phyloP scores from a whole-genome alignment of 2,113 vertebrate genomes.

The Psittacula cyanocephala region DNA sequence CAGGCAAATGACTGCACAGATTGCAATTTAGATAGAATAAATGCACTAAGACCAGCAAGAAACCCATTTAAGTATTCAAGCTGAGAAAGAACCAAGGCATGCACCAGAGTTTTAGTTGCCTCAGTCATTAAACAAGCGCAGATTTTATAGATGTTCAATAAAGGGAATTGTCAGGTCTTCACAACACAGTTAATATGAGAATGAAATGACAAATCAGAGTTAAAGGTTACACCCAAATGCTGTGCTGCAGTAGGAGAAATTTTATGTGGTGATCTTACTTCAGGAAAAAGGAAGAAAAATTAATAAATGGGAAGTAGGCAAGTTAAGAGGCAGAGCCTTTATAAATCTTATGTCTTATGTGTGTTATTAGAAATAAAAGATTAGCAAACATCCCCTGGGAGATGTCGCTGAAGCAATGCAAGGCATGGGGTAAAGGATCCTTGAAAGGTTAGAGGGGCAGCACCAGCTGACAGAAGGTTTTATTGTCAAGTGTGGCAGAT shows the following conservation, averaged over 20 bases:
- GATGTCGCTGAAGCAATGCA: not conserved
- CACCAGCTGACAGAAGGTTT: not conserved
- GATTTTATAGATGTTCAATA: constrained; percentile 30
- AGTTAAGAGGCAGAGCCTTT: not conserved
- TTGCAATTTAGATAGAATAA: constrained; percentile 27
- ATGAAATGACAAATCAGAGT: constrained; percentile 17
- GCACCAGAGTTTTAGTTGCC: not conserved
- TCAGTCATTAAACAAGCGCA: constrained; percentile 10
- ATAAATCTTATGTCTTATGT: not conserved
- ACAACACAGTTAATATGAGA: not conserved
- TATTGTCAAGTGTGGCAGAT: not conserved
- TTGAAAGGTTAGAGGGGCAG: not conserved
- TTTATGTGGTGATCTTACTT: not conserved
- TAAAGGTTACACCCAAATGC: not conserved
- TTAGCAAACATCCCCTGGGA: not conserved
- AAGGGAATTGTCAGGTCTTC: constrained; percentile 1
- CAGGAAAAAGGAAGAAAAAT: not conserved
- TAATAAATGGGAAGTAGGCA: not conserved
- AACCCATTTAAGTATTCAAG: constrained; percentile 27
- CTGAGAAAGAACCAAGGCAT: not conserved
- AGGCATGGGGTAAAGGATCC: not conserved
- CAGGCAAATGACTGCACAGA: not conserved
- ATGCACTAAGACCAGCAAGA: constrained; percentile 5
- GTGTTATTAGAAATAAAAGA: not conserved
- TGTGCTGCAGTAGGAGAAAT: not conserved